phyloP scores from a whole-genome alignment of 2,888 invertebrate species.

The Formica aserva region DNA sequence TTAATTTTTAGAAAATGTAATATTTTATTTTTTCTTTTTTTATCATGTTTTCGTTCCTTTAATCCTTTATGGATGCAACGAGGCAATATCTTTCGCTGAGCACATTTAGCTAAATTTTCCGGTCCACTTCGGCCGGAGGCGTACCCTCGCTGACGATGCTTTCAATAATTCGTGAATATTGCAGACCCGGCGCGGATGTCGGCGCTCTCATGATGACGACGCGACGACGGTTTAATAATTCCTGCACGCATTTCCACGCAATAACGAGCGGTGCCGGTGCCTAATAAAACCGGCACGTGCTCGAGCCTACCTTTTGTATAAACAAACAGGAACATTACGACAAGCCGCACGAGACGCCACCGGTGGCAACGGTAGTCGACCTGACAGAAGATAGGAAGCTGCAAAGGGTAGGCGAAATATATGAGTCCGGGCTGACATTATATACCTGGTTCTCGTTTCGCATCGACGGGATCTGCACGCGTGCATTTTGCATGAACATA shows the following conservation, averaged over 20 bases:
- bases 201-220: neutral
- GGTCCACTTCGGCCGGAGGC: neutral
- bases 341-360: neutral
- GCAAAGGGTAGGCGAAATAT: conserved; percentile 31
- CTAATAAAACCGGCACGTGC: conserved; percentile 47
- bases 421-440: conserved; percentile 29
- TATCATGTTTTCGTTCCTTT: neutral
- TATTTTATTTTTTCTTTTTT: neutral
- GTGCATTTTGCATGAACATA: conserved; percentile 54
- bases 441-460: conserved; percentile 33
- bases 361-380: neutral
- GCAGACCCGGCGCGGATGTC: conserved; percentile 19
- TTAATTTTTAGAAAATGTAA: neutral
- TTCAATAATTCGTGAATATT: conserved; percentile 55
- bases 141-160: conserved; percentile 33
- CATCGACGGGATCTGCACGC: conserved; percentile 39
- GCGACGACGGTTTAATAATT: conserved; percentile 50
- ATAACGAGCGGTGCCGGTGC: conserved; percentile 27
- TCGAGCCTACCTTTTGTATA: conserved; percentile 32
- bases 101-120: neutral
- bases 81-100: neutral
- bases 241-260: conserved; percentile 29
- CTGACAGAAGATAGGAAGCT: neutral
- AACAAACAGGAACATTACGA: conserved; percentile 31
- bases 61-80: neutral